Percentiles rank a stretch among this genome's conserved stretches.
Conservation (phyloP, 2,888 invertebrate genomes). For the Microdon myrmicae region DNA sequence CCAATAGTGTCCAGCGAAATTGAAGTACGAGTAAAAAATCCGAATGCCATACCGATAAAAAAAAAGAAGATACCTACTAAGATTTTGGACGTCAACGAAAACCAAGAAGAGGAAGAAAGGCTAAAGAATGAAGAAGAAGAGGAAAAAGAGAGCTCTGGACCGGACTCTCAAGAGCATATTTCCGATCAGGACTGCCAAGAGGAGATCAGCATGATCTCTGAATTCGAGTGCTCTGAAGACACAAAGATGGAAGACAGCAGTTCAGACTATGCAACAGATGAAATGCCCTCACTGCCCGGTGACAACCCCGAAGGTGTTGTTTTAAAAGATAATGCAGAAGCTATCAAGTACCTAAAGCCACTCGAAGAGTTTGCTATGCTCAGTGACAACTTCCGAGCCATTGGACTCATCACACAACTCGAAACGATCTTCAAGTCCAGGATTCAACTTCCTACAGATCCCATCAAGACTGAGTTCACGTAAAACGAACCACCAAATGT, state of each 20-base stretch:
- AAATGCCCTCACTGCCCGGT: constrained; percentile 17
- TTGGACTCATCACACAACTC: constrained; percentile 62
- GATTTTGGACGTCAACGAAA: neutral
- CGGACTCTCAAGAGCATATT: too few relatives aligned
- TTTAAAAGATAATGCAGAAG: constrained; percentile 54
- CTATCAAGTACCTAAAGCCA: constrained; percentile 60
- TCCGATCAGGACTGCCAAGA: too few relatives aligned
- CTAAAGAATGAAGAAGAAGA: neutral
- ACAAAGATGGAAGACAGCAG: too few relatives aligned
- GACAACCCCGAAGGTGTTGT: constrained; percentile 19
- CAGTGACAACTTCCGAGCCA: constrained; percentile 63
- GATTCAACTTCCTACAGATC: constrained; percentile 8
- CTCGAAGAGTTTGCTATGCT: constrained; percentile 63
- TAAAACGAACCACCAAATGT: too few relatives aligned
- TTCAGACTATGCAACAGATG: constrained; percentile 27
- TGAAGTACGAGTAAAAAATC: constrained; percentile 2
- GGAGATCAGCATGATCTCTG: too few relatives aligned
- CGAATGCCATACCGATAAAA: too few relatives aligned
- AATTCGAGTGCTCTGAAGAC: too few relatives aligned
- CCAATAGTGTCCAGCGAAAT: constrained; percentile 2
- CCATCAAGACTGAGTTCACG: neutral
- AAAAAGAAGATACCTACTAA: too few relatives aligned
- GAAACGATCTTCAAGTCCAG: constrained; percentile 59
- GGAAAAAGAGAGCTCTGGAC: too few relatives aligned
- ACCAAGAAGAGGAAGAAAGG: constrained; percentile 14